Base-by-base conservation (phyloP, 2,113 vertebrate genomes). In the Macaca nemestrina region DNA sequence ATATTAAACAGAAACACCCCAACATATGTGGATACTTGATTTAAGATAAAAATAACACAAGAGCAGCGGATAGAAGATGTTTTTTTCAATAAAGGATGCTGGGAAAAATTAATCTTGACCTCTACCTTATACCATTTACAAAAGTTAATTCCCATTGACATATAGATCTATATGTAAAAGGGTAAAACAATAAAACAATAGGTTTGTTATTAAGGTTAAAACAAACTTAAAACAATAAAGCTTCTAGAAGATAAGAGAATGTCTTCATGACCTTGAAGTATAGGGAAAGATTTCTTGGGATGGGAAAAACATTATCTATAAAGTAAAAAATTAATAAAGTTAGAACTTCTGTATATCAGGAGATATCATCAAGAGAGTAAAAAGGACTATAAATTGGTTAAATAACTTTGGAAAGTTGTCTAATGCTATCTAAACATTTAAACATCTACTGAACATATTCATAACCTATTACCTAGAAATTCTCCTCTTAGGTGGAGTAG, bases 21-120 rank as follows among this genome's bases (percentile, higher is more conserved):
- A 68, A 55, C 45, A 10, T 80, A 43, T 43, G 43, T 73, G 22
- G 43, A 73, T 52, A 92, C 35, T 96, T 73, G 67, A 35, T 81
- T 93, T 84, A 84, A 57, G 48, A 17, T 88, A 73, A 92, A 95
- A 30, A 17, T 73, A 61, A 50, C 40, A 50, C 61, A 23, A 30
- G 59, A 83, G 16, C 59, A 70, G 35, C n/a, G 16, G n/a, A 32
- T 67, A 76, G 32, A 93, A 83, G 8, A 35, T 83, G 40, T 93
- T 76, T 93, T 93, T 82, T 78, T 84, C 85, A 89, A 18, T 84
- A 76, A 83, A n/a, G 40, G 25, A 27, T 93, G 3, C 59, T 93
- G 1, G 43, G 79, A n/a, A 55, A 45, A 82, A 8, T 52, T 81
- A n/a, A 92, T 86, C 50, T 88, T 92, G n/a, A 88, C 38, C 55